phyloP scores from a whole-genome alignment of 1,140 invertebrate species.

The Platyscapa corneri region DNA sequence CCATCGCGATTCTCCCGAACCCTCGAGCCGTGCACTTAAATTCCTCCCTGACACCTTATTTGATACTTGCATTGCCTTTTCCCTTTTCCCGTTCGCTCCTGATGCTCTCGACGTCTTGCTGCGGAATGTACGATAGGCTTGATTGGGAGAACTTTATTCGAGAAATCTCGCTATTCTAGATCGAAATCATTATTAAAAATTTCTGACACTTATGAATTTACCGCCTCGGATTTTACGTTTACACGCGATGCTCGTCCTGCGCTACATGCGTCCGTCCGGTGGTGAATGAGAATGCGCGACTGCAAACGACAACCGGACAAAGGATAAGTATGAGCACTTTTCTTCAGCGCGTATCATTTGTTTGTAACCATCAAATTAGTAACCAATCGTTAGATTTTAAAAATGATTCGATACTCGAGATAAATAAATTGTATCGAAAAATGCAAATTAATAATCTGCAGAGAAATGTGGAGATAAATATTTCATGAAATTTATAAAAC shows the following conservation, averaged over 20 bases:
- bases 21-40: conserved; percentile 19
- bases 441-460: not conserved
- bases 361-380: too few relatives aligned
- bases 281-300: too few relatives aligned
- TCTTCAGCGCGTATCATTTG: too few relatives aligned
- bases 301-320: not conserved
- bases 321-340: not conserved
- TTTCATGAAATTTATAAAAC: conserved; percentile 15
- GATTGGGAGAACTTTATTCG: not conserved
- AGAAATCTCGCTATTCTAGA: not conserved
- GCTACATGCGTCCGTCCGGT: too few relatives aligned
- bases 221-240: not conserved
- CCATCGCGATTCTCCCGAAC: conserved; percentile 59
- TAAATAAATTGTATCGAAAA: not conserved
- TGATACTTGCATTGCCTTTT: not conserved
- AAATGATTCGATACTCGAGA: not conserved
- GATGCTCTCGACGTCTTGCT: not conserved
- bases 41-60: conserved; percentile 33
- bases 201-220: not conserved
- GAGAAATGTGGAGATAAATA: conserved; percentile 12
- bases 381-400: too few relatives aligned
- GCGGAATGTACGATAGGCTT: not conserved
- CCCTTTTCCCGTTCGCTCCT: not conserved
- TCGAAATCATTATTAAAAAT: not conserved
- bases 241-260: not conserved